phyloP scores from a whole-genome alignment of 2,113 vertebrate species.

The Cygnus buccinator region DNA sequence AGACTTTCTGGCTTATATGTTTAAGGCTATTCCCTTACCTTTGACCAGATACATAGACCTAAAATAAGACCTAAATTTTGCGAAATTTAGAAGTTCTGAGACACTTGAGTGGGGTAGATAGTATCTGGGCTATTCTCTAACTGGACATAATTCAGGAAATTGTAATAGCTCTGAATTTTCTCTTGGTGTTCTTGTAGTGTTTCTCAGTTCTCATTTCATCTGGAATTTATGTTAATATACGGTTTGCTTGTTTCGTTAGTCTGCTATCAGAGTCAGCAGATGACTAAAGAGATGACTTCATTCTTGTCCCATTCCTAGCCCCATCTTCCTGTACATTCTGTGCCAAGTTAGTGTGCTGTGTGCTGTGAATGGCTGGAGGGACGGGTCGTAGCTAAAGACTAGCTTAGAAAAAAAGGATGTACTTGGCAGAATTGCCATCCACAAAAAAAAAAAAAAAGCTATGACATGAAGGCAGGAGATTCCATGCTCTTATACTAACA shows the following conservation, averaged over 20 bases:
- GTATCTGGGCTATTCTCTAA: background rate
- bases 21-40: background rate
- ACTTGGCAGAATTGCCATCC: background rate
- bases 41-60: background rate
- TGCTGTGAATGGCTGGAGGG: background rate
- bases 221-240: conserved; percentile 28
- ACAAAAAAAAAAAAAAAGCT: background rate
- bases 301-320: conserved; percentile 7
- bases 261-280: background rate
- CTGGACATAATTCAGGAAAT: background rate
- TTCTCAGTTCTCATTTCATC: conserved; percentile 32
- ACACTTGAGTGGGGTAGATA: background rate
- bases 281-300: conserved; percentile 57
- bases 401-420: background rate
- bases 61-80: background rate
- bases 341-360: background rate
- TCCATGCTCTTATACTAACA: background rate
- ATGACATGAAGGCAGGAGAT: background rate
- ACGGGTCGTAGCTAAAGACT: background rate
- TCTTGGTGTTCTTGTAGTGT: background rate
- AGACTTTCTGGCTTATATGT: background rate
- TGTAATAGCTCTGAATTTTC: background rate
- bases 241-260: conserved; percentile 54
- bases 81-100: background rate
- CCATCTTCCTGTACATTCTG: background rate